Percentiles rank a stretch among this genome's conserved stretches.
phyloP scores from a whole-genome alignment of 2,113 vertebrate genomes.

The Engystomops pustulosus region DNA sequence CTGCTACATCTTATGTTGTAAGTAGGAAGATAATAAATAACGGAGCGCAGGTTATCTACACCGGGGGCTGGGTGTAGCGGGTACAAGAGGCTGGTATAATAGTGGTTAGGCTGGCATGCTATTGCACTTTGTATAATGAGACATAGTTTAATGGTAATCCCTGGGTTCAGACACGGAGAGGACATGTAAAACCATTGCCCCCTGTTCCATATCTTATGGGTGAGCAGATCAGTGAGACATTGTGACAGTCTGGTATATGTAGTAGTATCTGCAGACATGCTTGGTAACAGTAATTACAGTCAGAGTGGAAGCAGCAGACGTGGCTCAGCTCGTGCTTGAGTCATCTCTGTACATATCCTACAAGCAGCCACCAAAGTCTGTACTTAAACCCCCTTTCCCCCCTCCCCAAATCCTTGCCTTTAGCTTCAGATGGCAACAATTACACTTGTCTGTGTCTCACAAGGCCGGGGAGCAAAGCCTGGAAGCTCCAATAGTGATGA shows the following conservation, averaged over 20 bases:
- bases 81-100: constrained; percentile 7
- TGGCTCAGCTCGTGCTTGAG: neutral
- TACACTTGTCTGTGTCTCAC: neutral
- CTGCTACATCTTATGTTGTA: too few species aligned
- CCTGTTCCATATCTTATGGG: neutral
- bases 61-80: neutral
- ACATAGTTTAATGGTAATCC: constrained; percentile 24
- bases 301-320: constrained; percentile 32
- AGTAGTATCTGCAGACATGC: constrained; percentile 46
- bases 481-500: neutral
- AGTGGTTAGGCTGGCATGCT: constrained; percentile 38
- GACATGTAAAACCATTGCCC: constrained; percentile 60
- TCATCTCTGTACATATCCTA: constrained; percentile 13
- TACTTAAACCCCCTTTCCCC: too few species aligned
- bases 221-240: neutral
- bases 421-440: neutral
- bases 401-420: too few species aligned
- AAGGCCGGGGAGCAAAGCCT: neutral
- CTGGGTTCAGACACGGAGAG: constrained; percentile 58
- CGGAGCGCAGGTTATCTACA: neutral
- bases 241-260: neutral
- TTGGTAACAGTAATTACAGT: constrained; percentile 15
- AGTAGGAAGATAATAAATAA: neutral
- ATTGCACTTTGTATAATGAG: constrained; percentile 1
- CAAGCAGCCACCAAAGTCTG: neutral